Conservation (phyloP, 2,113 vertebrate species). For the Cynopterus brachyotis region DNA sequence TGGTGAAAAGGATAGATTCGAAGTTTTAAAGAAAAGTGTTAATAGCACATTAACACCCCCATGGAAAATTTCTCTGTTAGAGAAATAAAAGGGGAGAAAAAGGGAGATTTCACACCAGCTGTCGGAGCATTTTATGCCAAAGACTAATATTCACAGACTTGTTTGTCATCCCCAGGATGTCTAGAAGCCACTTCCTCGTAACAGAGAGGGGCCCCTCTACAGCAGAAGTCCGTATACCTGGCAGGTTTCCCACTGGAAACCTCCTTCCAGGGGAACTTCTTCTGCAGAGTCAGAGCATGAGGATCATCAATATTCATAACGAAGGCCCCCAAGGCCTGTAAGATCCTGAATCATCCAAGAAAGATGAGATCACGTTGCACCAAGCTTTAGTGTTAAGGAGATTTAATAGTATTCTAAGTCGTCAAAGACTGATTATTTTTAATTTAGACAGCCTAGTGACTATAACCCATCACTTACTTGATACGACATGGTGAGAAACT, state of each 20-base stretch:
- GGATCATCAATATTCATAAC: conserved; percentile 37
- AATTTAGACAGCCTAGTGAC: conserved; percentile 62
- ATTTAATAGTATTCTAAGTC: conserved; percentile 58
- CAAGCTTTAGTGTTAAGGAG: conserved; percentile 57
- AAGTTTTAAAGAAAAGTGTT: not conserved
- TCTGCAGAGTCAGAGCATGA: not conserved
- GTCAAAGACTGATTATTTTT: conserved; percentile 68
- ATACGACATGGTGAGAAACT: conserved; percentile 32
- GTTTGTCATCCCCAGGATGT: not conserved
- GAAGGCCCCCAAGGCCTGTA: conserved; percentile 6
- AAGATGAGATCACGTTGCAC: conserved; percentile 67
- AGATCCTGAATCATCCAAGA: conserved; percentile 54
- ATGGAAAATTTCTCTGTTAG: not conserved
- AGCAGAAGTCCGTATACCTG: not conserved
- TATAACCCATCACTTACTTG: conserved; percentile 50
- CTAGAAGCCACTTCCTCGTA: conserved; percentile 6
- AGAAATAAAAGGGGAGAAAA: not conserved
- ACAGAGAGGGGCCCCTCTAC: not conserved
- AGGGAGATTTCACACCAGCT: not conserved
- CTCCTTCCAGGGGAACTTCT: not conserved
- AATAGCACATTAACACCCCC: not conserved
- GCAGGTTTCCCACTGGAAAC: not conserved
- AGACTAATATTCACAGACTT: conserved; percentile 28
- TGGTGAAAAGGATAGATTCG: not conserved
- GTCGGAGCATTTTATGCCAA: conserved; percentile 40